Base-by-base conservation (phyloP, 2,113 vertebrate genomes). In the Thryonomys swinderianus region DNA sequence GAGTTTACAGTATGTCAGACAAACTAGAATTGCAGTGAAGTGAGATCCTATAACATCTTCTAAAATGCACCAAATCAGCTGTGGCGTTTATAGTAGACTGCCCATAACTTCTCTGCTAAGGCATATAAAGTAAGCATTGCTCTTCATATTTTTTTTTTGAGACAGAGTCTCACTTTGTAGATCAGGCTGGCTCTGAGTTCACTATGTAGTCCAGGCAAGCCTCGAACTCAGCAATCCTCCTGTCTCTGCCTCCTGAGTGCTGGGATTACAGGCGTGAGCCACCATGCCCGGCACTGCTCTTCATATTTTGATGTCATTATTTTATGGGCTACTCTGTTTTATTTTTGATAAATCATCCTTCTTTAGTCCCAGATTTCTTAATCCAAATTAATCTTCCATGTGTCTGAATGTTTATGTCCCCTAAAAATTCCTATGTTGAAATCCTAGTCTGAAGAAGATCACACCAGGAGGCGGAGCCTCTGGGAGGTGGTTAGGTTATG, bases 61-160 rank as follows among this genome's bases (percentile, higher is more conserved):
- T 16, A 27, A 40, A 17, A 84, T 45, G 32, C n/a, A 79, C 82
- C 32, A 30, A 57, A 55, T 23, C 67, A 3, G 3, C 55, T 20
- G 1, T 30, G 37, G 30, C 37, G 4, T 25, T 30, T 42, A 32
- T 0, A 4, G 10, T 0, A 13, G 14, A n/a, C 61, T 32, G 32
- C 17, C 45, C 14, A 1, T 0, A 23, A 45, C 79, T 7, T 86
- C 67, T 40, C 71, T 55, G 61, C 21, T 23, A 71, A 71, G 51
- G 12, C 64, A 34, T 3, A 23, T 1, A 64, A 53, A 55, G 7
- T 30, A 21, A 6, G 21, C 2, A 12, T 0, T 55, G 69, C 34
- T 66, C n/a, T n/a, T n/a, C 30, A n/a, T n/a, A n/a, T n/a, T n/a
- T n/a, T n/a, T n/a, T n/a, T n/a, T n/a, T n/a, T n/a, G n/a, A n/a